Percentiles rank a stretch among this genome's conserved stretches.
These are phyloP conservation scores for Lindbergichthys nudifrons DNA, from an alignment of 2,797 vertebrate genomes.

Conservation along the genomic window DNA sequence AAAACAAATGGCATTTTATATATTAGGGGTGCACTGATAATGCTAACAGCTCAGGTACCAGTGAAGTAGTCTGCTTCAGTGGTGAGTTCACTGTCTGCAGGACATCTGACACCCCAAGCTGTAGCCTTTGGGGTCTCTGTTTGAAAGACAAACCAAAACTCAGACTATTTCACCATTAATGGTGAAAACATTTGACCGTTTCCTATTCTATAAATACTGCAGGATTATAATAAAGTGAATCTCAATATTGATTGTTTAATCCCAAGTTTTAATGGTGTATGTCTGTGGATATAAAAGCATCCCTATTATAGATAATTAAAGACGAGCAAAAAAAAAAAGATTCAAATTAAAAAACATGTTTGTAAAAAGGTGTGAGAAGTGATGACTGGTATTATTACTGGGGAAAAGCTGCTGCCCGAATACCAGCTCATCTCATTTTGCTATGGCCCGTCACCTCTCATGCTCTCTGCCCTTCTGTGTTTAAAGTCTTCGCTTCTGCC, in stretches of 20 bases:
- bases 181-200: not conserved
- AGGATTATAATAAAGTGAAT: not conserved
- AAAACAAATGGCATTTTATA: constrained; percentile 83
- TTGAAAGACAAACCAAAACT: constrained; percentile 2
- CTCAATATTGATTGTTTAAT: constrained; percentile 6
- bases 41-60: constrained; percentile 15
- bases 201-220: constrained; percentile 28
- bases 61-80: constrained; percentile 7
- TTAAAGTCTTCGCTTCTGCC: constrained; percentile 61
- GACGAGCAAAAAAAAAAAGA: constrained; percentile 61
- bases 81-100: not conserved
- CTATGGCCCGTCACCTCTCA: constrained; percentile 40
- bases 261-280: constrained; percentile 13
- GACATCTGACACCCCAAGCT: constrained; percentile 17
- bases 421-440: constrained; percentile 61
- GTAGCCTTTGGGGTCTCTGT: not conserved
- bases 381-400: constrained; percentile 84
- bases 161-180: constrained; percentile 22
- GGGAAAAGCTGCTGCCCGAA: constrained; percentile 70
- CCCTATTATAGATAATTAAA: constrained; percentile 61
- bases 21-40: constrained; percentile 46
- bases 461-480: constrained; percentile 34
- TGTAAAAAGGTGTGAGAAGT: constrained; percentile 48
- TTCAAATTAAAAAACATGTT: constrained; percentile 54
- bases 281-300: constrained; percentile 55